Base-by-base conservation (phyloP, 2,888 invertebrate species). In the Drosophila testacea region DNA sequence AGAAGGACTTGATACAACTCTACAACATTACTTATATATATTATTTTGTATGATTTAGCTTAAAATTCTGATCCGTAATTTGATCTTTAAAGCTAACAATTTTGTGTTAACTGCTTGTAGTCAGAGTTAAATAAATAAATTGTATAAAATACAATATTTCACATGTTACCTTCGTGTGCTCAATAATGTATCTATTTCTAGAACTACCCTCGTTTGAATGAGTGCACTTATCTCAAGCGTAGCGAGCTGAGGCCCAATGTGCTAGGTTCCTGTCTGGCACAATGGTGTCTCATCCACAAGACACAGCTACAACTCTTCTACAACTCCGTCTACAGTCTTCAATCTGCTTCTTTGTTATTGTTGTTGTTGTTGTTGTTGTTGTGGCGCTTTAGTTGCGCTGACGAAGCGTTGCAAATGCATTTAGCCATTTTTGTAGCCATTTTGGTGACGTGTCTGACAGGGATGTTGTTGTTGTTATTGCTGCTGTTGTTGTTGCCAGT, bases 371-470 rank as follows among this genome's bases (percentile, higher is more conserved):
- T 16, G n/a, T 13, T 28, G 30, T 46, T 54, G 39, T 9, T 62
- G 68, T 62, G 73, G 64, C 74, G 65, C 74, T 69, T 74, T 69
- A 54, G 74, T 55, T 69, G 69, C 47, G 70, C 73, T 48, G 64
- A 63, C 65, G 57, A 64, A 84, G 80, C 85, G 66, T 77, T 77
- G 77, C 83, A 62, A 82, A 85, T 83, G 85, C 85, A 77, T 81
- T 85, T 80, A 70, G 65, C 81, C 78, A 71, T 77, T 71, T 77
- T 71, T 71, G 34, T 42, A 64, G 57, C 65, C 62, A 75, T 81
- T 83, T 85, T 81, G 83, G 78, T 80, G 81, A 85, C 81, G 81
- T 75, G 83, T 79, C 71, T 70, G 65, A 57, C 59, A 59, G 57
- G 73, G 75, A 75, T 73, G 65, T 77, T 70, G 57, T 50, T 69